These are phyloP conservation scores for Oscheius sp. DNA, from an alignment of 2,888 invertebrate genomes.

Conservation along the genomic window DNA sequence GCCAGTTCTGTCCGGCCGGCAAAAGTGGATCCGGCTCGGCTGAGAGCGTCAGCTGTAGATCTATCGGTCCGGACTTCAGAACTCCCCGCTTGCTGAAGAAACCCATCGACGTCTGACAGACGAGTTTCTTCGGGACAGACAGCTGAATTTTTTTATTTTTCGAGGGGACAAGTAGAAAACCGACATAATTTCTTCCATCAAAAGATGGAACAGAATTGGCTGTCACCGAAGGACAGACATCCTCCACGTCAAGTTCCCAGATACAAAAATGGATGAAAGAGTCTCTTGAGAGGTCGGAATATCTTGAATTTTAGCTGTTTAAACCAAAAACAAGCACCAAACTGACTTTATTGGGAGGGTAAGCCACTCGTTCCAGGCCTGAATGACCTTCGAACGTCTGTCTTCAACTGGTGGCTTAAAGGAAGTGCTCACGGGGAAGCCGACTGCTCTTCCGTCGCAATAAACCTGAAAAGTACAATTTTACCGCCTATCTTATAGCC, in stretches of 20 bases:
- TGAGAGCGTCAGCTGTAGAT: conserved; percentile 78
- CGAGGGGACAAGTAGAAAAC: neutral
- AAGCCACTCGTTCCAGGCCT: conserved; percentile 68
- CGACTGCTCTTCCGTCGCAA: conserved; percentile 64
- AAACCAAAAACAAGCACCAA: neutral
- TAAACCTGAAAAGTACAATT: conserved; percentile 54
- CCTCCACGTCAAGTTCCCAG: conserved; percentile 58
- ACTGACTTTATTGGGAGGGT: conserved; percentile 62
- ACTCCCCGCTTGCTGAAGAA: conserved; percentile 94
- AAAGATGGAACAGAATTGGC: neutral
- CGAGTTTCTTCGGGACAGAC: conserved; percentile 75
- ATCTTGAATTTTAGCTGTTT: conserved; percentile 37
- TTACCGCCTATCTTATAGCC: no score
- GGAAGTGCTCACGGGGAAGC: conserved; percentile 64
- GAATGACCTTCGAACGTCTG: conserved; percentile 52
- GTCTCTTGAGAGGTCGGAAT: conserved; percentile 67
- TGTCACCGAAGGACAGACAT: neutral
- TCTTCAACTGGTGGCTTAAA: conserved; percentile 53
- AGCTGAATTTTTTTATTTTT: neutral
- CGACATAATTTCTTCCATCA: conserved; percentile 4
- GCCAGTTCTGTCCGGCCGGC: conserved; percentile 7
- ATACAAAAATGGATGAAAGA: conserved; percentile 67
- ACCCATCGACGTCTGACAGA: conserved; percentile 92
- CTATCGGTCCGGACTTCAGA: conserved; percentile 84
- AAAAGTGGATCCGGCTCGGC: conserved; percentile 20